phyloP scores from a whole-genome alignment of 2,113 vertebrate genomes.

The Pseudopodoces humilis region DNA sequence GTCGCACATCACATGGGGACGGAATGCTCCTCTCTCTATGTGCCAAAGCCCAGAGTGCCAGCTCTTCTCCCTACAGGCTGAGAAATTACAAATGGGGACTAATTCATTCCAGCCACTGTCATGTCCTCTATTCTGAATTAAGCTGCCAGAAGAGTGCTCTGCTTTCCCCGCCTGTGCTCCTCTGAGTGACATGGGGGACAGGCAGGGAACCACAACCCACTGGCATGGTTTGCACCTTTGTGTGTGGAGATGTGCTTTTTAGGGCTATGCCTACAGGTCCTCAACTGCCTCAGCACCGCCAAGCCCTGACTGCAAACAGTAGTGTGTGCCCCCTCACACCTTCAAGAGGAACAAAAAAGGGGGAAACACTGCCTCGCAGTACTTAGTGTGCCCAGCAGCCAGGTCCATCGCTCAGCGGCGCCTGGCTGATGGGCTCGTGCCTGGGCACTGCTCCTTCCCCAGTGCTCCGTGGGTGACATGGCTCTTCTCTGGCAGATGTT shows the following conservation, averaged over 20 bases:
- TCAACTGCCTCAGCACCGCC: accelerated
- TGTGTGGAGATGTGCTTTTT: accelerated
- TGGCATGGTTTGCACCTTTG: accelerated
- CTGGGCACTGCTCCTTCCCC: not conserved
- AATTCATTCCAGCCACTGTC: not conserved
- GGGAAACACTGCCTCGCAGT: not conserved
- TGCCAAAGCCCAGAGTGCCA: not conserved
- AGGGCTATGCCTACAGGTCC: not conserved
- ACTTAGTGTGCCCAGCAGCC: not conserved
- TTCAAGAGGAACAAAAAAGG: not conserved
- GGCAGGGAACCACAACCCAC: accelerated
- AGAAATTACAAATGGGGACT: not conserved
- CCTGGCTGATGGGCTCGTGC: not conserved
- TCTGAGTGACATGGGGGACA: not conserved
- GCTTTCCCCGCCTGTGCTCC: accelerated
- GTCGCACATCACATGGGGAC: accelerated
- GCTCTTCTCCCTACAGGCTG: not conserved
- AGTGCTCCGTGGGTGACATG: accelerated
- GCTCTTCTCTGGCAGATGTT: not conserved
- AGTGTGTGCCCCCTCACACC: not conserved
- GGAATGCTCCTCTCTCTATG: not conserved
- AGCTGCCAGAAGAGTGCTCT: not conserved
- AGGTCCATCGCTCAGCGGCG: not conserved
- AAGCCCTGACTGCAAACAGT: not conserved
- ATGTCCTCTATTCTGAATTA: not conserved